A percentile compares a stretch with the other conserved stretches of the same genome.
These are phyloP conservation scores for Crenichthys baileyi DNA, from an alignment of 2,797 vertebrate genomes.

Conservation along the genomic window DNA sequence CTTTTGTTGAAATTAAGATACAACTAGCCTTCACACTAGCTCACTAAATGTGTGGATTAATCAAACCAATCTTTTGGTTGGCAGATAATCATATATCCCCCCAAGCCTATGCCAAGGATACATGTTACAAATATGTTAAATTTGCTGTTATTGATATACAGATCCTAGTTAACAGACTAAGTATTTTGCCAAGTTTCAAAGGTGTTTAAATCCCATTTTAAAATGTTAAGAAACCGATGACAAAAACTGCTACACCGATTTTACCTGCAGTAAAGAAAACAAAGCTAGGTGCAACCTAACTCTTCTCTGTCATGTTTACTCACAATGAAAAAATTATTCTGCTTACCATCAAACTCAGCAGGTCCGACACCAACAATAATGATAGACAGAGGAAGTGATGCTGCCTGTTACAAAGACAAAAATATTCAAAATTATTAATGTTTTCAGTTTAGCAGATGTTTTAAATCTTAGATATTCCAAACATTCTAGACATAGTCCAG, in stretches of 20 bases:
- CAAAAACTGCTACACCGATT: not conserved
- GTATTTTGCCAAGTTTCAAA: no score
- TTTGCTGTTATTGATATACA: no score
- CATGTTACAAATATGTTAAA: no score
- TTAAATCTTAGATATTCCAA: not conserved
- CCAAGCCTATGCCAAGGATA: no score
- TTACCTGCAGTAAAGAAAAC: not conserved
- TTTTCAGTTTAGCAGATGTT: not conserved
- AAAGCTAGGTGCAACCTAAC: no score
- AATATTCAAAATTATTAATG: constrained; percentile 1
- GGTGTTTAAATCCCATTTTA: not conserved
- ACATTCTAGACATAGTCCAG: no score
- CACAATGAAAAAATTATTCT: not conserved
- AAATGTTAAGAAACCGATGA: not conserved
- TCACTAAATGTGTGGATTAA: not conserved
- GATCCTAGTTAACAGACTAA: no score
- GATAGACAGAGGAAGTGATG: constrained; percentile 92
- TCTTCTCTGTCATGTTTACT: constrained; percentile 2
- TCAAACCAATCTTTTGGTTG: not conserved
- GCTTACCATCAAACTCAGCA: constrained; percentile 94
- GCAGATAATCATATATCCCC: not conserved
- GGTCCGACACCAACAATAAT: constrained; percentile 96
- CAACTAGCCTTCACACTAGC: not conserved
- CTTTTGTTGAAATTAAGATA: not conserved
- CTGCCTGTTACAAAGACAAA: constrained; percentile 79